phyloP scores from a whole-genome alignment of 2,797 vertebrate species.

The Dallia pectoralis region DNA sequence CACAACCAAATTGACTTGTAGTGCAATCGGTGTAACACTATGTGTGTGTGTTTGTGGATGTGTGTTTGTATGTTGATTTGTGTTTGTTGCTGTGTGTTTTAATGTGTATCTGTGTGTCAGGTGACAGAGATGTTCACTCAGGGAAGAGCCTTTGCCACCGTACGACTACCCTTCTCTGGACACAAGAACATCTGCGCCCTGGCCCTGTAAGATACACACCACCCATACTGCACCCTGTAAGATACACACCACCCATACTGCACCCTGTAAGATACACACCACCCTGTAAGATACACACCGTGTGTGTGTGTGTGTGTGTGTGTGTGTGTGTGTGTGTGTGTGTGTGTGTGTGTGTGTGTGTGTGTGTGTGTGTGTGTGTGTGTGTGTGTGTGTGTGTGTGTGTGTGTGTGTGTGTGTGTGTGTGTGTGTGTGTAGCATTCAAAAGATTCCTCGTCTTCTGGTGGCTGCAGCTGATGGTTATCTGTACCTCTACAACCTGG shows the following conservation, averaged over 20 bases:
- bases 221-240: background rate
- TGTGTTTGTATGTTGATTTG: background rate
- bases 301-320: background rate
- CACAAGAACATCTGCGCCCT: conserved; percentile 98
- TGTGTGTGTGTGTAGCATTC: conserved; percentile 77
- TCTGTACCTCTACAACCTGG: conserved; percentile 97
- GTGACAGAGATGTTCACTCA: conserved; percentile 99
- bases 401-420: background rate
- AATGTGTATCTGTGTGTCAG: background rate
- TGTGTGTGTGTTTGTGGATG: background rate
- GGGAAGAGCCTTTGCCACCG: conserved; percentile 95
- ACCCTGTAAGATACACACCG: background rate
- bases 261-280: too few relatives aligned
- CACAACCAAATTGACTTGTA: too few relatives aligned
- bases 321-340: conserved; percentile 15
- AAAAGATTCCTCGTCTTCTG: conserved; percentile 93
- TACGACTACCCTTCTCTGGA: conserved; percentile 95
- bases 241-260: background rate
- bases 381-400: conserved; percentile 10
- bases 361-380: background rate
- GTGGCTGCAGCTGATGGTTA: conserved; percentile 95
- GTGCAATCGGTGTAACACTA: too few relatives aligned
- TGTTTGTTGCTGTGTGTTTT: background rate
- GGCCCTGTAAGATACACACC: conserved; percentile 82
- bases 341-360: too few relatives aligned